Evolutionary conservation across 2,113 vertebrate species (phyloP), one percentile per base, ranked within the genome.

Genomic region (Tetraodon nigroviridis): DNA sequence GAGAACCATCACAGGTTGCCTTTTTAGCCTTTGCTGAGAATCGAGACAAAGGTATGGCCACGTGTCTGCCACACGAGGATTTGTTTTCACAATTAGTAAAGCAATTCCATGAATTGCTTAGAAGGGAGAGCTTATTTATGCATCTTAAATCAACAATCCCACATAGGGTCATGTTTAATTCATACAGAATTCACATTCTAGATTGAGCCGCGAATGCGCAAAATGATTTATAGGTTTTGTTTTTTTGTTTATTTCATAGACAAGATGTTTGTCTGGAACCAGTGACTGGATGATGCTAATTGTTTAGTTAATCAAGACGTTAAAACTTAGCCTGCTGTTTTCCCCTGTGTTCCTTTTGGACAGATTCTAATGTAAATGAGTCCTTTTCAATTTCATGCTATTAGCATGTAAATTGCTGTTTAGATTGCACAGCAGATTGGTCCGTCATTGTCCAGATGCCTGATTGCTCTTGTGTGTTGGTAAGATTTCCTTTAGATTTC

Each of bases 91-190:
- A 49, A 41, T 66, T 12, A 46, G 50, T 54, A n/a, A 55, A 42
- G 22, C 42, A 63, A 54, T 19, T 46, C 19, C 22, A 24, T 45
- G 6, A 56, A 18, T 0, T 51, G 19, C 45, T 64, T 7, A 27
- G 51, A 64, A 48, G 42, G 57, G 42, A 60, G 46, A 64, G 22
- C 64, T 76, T 69, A 69, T 82, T 63, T 55, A 73, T 40, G 68
- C 63, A 45, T 42, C 51, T 65, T 18, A 58, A 79, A 70, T 61
- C 61, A 61, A 27, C 67, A 69, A 78, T 51, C 61, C 60, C 65
- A 49, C 69, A 59, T 27, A 22, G 15, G 72, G 17, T 52, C 64
- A 76, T 82, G 67, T 71, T 74, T 80, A 71, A 78, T 78, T 82
- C 76, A 84, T 76, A 18, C 40, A 22, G 58, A 55, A 53, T 60